Evolutionary conservation across 2,888 invertebrate species (phyloP), one percentile per base, ranked within the genome.

Genomic region (Drosophila paramelanica): DNA sequence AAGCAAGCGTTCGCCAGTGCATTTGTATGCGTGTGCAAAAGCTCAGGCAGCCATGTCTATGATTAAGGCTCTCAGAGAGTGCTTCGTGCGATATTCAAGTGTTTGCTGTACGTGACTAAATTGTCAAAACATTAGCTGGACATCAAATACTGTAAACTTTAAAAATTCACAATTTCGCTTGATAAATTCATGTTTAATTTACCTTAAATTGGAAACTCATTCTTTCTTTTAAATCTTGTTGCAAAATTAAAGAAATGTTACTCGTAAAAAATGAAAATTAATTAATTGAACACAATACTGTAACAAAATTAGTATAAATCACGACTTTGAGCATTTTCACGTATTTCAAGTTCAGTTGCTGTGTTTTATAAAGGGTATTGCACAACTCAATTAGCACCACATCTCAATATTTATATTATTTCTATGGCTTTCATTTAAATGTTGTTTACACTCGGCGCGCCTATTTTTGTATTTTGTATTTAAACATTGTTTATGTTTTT

Each of bases 321-420:
- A 5, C n/a, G 31, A 14, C 33, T 46, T 51, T 50, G 8, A 17
- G 20, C 17, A 17, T 49, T 60, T 73, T 73, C 52, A 60, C 73
- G 52, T 67, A 6, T 73, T 67, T 73, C 72, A 73, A 72, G 67
- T 53, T 73, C 61, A 60, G 11, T 17, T 38, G 38, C 33, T 39
- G 41, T 38, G 1, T 5, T 50, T 13, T 41, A 23, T 45, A 52
- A 65, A 67, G 67, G 49, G 78, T 56, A 52, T 49, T 62, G 33
- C 56, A 25, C 23, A 42, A 41, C 45, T 47, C 56, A 68, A 64
- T 75, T 73, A 74, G 43, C 69, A 41, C 42, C 57, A 10, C 31
- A 36, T 0, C 36, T 36, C 36, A 36, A 36, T 13, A 46, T n/a
- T 47, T 58, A 43, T 52, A 62, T 58, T 59, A 60, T 70, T 43